phyloP scores from a whole-genome alignment of 2,797 vertebrate species.

The Cephalopachus bancanus region DNA sequence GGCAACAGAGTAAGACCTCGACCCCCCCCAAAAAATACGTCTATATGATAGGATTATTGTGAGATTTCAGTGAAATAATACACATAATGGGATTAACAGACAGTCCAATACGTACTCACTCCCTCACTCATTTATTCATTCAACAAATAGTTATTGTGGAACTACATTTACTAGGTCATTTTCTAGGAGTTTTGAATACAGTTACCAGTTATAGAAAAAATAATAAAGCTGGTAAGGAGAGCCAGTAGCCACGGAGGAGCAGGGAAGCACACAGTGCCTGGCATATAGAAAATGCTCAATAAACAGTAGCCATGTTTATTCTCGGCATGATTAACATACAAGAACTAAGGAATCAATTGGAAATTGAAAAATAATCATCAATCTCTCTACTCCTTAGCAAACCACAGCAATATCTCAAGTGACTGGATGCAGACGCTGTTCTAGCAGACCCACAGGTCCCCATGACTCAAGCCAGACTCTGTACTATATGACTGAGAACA shows the following conservation, averaged over 20 bases:
- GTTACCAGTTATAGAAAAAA: not conserved
- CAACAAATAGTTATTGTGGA: not conserved
- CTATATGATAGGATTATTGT: not conserved
- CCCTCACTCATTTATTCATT: not conserved
- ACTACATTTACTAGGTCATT: not conserved
- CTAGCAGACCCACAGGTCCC: not conserved
- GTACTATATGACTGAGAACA: not conserved
- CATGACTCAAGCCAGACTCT: not conserved
- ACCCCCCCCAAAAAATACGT: too few species aligned
- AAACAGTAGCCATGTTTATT: not conserved
- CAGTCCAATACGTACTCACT: not conserved
- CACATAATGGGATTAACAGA: not conserved
- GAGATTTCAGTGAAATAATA: constrained; percentile 27
- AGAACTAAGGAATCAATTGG: not conserved
- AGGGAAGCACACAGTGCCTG: not conserved
- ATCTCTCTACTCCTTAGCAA: not conserved
- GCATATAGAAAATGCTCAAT: not conserved
- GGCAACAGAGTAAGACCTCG: too few species aligned
- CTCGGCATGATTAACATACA: not conserved
- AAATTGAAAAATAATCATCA: not conserved
- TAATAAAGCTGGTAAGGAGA: not conserved
- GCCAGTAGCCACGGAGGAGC: not conserved
- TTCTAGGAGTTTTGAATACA: not conserved
- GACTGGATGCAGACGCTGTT: not conserved
- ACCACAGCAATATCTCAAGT: not conserved